phyloP scores from a whole-genome alignment of 2,113 vertebrate species.

The Osmerus mordax region DNA sequence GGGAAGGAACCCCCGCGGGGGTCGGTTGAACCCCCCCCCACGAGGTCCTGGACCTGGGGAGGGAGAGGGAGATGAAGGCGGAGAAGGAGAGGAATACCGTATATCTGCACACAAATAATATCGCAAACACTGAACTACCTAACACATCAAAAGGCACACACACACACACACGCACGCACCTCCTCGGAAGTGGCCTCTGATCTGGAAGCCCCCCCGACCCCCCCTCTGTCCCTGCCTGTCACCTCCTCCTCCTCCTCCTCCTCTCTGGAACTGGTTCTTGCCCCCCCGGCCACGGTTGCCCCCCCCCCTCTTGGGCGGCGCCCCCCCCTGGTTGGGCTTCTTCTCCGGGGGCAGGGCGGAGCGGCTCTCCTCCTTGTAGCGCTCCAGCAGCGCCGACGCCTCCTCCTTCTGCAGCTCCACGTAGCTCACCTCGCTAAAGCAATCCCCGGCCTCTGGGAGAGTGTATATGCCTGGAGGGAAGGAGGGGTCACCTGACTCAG shows the following conservation, averaged over 20 bases:
- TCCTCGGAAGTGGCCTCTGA: slow-evolving; percentile 84
- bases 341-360: slow-evolving; percentile 85
- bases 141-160: neutral
- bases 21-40: slow-evolving; percentile 36
- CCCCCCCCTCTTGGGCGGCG: slow-evolving; percentile 76
- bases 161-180: slow-evolving; percentile 67
- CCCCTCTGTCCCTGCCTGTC: slow-evolving; percentile 75
- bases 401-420: slow-evolving; percentile 88
- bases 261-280: slow-evolving; percentile 84
- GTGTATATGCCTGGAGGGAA: slow-evolving; percentile 78
- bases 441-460: slow-evolving; percentile 83
- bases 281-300: slow-evolving; percentile 72
- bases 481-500: neutral
- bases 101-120: neutral
- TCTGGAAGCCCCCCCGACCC: slow-evolving; percentile 81
- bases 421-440: slow-evolving; percentile 86
- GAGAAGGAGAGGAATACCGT: neutral
- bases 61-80: neutral
- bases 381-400: slow-evolving; percentile 82
- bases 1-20: slow-evolving; percentile 36
- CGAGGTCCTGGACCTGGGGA: slow-evolving; percentile 72
- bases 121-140: neutral
- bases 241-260: slow-evolving; percentile 46
- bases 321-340: slow-evolving; percentile 78
- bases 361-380: slow-evolving; percentile 88